Evolutionary conservation across 2,888 invertebrate genomes (phyloP).

Genomic region (Pandemis cinnamomeana): DNA sequence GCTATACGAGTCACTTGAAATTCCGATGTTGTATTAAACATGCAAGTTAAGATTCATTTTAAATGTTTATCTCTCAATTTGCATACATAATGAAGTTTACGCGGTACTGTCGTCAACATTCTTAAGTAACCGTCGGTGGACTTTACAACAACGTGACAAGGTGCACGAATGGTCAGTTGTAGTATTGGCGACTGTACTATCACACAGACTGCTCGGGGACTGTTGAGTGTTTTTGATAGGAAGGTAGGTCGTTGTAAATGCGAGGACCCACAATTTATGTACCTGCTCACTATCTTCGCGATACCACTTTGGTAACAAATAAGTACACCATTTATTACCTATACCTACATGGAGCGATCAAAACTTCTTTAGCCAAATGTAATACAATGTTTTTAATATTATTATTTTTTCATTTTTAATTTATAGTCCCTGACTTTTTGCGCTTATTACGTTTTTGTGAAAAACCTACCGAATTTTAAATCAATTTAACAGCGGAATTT

Average conservation of each 20-base stretch:
- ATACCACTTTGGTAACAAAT: constrained; percentile 26
- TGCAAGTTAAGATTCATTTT: constrained; percentile 70
- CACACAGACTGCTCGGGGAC: constrained; percentile 76
- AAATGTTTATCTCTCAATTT: constrained; percentile 79
- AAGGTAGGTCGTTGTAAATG: constrained; percentile 45
- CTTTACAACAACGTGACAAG: neutral
- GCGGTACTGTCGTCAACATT: constrained; percentile 9
- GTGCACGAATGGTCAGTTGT: neutral
- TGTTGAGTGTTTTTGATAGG: neutral
- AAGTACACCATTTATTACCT: constrained; percentile 12
- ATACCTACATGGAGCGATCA: neutral
- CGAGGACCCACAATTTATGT: constrained; percentile 58
- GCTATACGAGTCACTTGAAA: constrained; percentile 45
- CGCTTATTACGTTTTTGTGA: too few species aligned
- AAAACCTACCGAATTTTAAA: too few species aligned
- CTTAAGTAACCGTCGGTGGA: neutral
- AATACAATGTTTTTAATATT: too few species aligned
- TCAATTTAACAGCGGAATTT: too few species aligned
- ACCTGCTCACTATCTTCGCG: constrained; percentile 24
- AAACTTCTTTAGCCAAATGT: constrained; percentile 1
- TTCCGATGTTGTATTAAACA: constrained; percentile 62
- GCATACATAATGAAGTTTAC: constrained; percentile 73
- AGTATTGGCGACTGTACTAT: neutral
- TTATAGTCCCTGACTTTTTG: too few species aligned
- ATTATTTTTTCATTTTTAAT: neutral